Evolutionary conservation across 2,888 invertebrate genomes (phyloP).

Genomic region (Iselma pallidipennis): DNA sequence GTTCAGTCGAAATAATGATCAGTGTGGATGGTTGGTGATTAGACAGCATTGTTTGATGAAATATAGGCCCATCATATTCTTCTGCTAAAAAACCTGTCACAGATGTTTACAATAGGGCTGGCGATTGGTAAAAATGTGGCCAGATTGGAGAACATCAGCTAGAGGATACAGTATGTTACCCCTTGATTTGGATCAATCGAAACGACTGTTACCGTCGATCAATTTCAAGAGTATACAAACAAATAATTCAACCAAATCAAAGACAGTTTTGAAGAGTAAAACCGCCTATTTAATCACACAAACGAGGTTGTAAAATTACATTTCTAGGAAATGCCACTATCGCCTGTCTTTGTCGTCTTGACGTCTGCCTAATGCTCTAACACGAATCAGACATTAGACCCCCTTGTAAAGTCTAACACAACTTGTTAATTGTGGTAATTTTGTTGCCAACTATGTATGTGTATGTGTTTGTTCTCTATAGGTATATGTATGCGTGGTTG

Average conservation of each 20-base stretch:
- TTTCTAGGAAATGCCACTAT: too few relatives aligned
- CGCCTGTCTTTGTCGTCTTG: not conserved
- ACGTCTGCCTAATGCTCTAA: conserved; percentile 9
- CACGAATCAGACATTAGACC: conserved; percentile 20
- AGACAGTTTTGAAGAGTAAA: too few relatives aligned
- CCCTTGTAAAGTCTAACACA: conserved; percentile 16
- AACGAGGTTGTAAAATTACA: not conserved
- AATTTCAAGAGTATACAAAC: not conserved
- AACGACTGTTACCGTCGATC: not conserved
- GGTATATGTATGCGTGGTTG: not conserved
- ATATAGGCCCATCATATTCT: conserved; percentile 51
- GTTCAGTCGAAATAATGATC: conserved; percentile 43
- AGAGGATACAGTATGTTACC: conserved; percentile 24
- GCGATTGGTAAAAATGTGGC: conserved; percentile 51
- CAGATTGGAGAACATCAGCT: conserved; percentile 48
- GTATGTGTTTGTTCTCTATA: not conserved
- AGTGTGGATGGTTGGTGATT: conserved; percentile 43
- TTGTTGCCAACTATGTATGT: conserved; percentile 29
- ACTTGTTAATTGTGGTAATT: conserved; percentile 34
- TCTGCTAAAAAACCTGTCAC: conserved; percentile 52
- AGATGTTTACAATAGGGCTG: conserved; percentile 51
- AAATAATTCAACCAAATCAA: not conserved
- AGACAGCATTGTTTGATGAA: conserved; percentile 47
- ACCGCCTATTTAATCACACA: not conserved
- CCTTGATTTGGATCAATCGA: too few relatives aligned